Conservation (phyloP, 2,797 vertebrate species). For the Mormyrops attenuatus region DNA sequence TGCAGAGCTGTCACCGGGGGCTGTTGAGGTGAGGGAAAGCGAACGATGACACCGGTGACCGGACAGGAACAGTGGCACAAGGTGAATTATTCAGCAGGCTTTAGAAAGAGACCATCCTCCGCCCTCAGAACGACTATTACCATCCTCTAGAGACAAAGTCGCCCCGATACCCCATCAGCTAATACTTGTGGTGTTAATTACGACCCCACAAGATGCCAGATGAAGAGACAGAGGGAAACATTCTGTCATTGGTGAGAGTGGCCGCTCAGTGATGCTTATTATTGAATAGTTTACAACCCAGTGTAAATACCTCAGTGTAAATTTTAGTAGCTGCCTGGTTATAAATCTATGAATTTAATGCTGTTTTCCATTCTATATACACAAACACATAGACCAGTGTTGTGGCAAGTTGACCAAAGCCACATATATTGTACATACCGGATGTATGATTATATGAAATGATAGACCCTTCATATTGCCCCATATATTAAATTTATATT, state of each 20-base stretch:
- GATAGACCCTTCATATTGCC: not conserved
- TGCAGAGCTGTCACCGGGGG: not conserved
- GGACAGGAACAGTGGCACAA: slow-evolving; percentile 20
- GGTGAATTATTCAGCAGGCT: slow-evolving; percentile 59
- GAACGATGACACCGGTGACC: slow-evolving; percentile 36
- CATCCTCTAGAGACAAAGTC: not conserved
- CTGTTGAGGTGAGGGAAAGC: slow-evolving; percentile 26
- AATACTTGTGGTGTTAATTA: not conserved
- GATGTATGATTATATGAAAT: not conserved
- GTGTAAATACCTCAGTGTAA: not conserved
- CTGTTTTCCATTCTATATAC: not conserved
- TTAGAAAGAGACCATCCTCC: slow-evolving; percentile 38
- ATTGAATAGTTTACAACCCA: not conserved
- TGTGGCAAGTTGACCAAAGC: not conserved
- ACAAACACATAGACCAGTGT: not conserved
- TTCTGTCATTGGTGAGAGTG: not conserved
- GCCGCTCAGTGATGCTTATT: not conserved
- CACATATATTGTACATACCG: not conserved
- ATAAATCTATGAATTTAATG: not conserved
- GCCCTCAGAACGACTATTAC: slow-evolving; percentile 9
- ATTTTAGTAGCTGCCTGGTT: not conserved
- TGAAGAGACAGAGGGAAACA: not conserved
- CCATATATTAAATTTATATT: not conserved
- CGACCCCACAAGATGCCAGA: not conserved
- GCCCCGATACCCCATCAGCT: not conserved